phyloP scores from a whole-genome alignment of 2,113 vertebrate genomes.

The Aptenodytes patagonicus region DNA sequence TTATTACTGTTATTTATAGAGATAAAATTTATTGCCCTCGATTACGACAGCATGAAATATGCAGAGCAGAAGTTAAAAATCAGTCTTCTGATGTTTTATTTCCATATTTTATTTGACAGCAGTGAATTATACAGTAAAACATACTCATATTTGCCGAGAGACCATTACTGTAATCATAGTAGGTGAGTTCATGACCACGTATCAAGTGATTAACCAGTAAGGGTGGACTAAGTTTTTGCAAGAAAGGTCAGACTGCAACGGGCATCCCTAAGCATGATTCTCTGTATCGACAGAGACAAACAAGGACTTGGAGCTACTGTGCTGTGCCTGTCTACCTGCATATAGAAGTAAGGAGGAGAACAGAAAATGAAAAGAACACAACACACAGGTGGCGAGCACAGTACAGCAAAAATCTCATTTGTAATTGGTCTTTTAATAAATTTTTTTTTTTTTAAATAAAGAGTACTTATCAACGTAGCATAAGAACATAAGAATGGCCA shows the following conservation, averaged over 20 bases:
- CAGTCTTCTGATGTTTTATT: background rate
- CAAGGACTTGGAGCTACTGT: background rate
- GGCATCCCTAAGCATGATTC: background rate
- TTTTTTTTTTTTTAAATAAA: background rate
- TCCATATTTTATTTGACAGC: background rate
- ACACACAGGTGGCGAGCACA: background rate
- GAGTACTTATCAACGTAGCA: background rate
- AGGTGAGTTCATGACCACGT: background rate
- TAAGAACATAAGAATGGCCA: background rate
- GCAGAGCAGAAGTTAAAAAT: background rate
- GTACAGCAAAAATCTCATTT: background rate
- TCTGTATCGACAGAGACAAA: background rate
- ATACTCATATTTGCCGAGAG: background rate
- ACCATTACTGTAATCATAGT: background rate
- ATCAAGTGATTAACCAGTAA: background rate
- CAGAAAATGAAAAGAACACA: background rate
- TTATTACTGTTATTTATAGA: background rate
- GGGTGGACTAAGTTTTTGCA: background rate
- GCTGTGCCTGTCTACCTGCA: too few relatives aligned
- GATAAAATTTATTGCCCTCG: background rate
- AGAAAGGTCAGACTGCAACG: background rate
- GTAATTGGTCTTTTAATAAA: background rate
- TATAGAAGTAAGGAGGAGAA: background rate
- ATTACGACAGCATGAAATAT: background rate
- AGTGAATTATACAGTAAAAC: background rate